phyloP scores from a whole-genome alignment of 2,113 vertebrate species.

The Azemiops feae region DNA sequence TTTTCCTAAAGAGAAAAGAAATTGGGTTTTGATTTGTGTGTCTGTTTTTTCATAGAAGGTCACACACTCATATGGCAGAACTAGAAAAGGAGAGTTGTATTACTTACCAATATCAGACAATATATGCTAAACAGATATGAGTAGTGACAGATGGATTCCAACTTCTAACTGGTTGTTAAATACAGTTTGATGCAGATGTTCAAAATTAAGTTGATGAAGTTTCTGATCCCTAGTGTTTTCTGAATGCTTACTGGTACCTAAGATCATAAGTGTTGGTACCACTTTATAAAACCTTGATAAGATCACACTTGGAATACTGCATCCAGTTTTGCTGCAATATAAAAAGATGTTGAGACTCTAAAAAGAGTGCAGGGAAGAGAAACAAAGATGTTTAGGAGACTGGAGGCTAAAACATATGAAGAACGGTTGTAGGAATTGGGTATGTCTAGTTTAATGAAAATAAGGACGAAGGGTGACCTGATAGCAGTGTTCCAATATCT shows the following conservation, averaged over 20 bases:
- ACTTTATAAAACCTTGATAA: not conserved
- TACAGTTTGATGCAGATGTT: not conserved
- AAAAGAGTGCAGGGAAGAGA: not conserved
- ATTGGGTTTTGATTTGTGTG: conserved; percentile 11
- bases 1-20: conserved; percentile 3
- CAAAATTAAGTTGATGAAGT: not conserved
- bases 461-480: too few relatives aligned
- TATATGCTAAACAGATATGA: not conserved
- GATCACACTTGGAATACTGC: not conserved
- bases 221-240: not conserved
- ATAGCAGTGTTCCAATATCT: too few relatives aligned
- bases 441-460: too few relatives aligned
- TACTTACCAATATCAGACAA: not conserved
- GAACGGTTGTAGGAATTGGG: not conserved
- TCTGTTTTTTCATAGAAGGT: not conserved
- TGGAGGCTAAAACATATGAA: not conserved
- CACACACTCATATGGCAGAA: not conserved
- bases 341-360: not conserved
- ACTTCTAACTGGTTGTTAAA: not conserved
- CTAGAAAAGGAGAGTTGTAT: not conserved
- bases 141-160: not conserved
- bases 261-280: not conserved
- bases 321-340: not conserved
- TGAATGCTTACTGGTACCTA: not conserved
- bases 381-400: not conserved